Evolutionary conservation across 2,113 vertebrate species (phyloP).

Genomic region (Jacana jacana): DNA sequence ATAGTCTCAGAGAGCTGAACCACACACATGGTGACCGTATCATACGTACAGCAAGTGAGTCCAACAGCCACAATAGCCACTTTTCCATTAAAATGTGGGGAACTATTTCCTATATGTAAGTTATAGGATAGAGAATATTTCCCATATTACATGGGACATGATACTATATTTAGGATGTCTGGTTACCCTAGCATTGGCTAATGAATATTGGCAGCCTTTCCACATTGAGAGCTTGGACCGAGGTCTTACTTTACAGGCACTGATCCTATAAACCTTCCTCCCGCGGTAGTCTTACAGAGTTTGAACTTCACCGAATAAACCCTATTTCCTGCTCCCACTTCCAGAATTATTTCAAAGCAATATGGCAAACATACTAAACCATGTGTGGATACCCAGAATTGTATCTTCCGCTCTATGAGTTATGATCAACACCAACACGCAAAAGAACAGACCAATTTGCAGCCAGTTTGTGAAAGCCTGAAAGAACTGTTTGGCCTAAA

Average conservation of each 20-base stretch:
- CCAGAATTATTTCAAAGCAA: neutral
- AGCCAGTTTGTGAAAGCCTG: neutral
- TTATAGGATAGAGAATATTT: neutral
- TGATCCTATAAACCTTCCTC: neutral
- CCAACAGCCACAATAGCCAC: neutral
- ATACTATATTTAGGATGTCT: neutral
- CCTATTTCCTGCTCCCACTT: neutral
- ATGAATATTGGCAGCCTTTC: neutral
- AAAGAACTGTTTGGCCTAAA: neutral
- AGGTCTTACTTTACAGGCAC: neutral
- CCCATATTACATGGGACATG: neutral
- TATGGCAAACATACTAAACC: neutral
- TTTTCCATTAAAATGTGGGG: neutral
- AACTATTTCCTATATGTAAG: neutral
- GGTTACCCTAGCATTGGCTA: neutral
- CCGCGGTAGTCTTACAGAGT: neutral
- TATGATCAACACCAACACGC: neutral
- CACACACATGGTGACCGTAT: rapidly evolving
- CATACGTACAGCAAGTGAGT: neutral
- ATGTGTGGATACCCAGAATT: neutral
- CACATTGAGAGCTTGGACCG: neutral
- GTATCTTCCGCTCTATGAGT: neutral
- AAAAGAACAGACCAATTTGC: neutral
- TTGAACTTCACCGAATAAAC: neutral
- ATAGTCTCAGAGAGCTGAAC: neutral